phyloP scores from a whole-genome alignment of 2,888 invertebrate genomes.

The Caenorhabditis becei region DNA sequence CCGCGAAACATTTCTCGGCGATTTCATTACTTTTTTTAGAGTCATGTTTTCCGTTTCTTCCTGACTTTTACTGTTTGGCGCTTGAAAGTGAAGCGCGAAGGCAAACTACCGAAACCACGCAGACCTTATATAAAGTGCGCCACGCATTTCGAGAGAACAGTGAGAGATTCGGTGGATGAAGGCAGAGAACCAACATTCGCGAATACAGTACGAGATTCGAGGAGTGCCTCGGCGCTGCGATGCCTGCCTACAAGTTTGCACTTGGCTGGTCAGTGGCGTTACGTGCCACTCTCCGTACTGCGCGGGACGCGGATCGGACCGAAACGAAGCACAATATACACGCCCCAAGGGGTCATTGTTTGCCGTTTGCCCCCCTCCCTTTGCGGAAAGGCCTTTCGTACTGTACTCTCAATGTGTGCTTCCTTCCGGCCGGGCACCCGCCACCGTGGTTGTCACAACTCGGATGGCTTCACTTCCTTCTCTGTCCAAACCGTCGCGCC shows the following conservation, averaged over 20 bases:
- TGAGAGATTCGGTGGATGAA: slow-evolving; percentile 39
- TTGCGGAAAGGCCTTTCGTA: slow-evolving; percentile 60
- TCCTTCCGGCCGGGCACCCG: slow-evolving; percentile 58
- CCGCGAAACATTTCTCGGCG: slow-evolving; percentile 7
- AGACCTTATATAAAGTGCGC: slow-evolving; percentile 28
- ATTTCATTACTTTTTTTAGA: not conserved
- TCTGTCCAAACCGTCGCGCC: slow-evolving; percentile 33
- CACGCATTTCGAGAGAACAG: slow-evolving; percentile 28
- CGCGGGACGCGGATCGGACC: slow-evolving; percentile 44
- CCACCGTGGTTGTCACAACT: slow-evolving; percentile 58
- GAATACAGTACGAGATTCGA: slow-evolving; percentile 51
- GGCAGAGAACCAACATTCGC: slow-evolving; percentile 52
- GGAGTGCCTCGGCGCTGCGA: slow-evolving; percentile 52
- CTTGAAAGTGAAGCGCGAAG: not conserved
- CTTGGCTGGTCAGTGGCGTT: slow-evolving; percentile 66
- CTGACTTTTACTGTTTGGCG: not conserved
- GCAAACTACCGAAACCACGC: slow-evolving; percentile 3
- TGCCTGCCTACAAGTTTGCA: slow-evolving; percentile 66
- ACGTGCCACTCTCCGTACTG: slow-evolving; percentile 65
- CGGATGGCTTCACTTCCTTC: slow-evolving; percentile 49
- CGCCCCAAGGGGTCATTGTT: slow-evolving; percentile 67
- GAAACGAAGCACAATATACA: slow-evolving; percentile 58
- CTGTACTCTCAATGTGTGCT: slow-evolving; percentile 58
- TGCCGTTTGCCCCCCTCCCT: slow-evolving; percentile 57
- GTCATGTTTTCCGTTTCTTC: not conserved